These are phyloP conservation scores for Leptinotarsa lineolata DNA, from an alignment of 1,140 invertebrate genomes.

Conservation along the genomic window DNA sequence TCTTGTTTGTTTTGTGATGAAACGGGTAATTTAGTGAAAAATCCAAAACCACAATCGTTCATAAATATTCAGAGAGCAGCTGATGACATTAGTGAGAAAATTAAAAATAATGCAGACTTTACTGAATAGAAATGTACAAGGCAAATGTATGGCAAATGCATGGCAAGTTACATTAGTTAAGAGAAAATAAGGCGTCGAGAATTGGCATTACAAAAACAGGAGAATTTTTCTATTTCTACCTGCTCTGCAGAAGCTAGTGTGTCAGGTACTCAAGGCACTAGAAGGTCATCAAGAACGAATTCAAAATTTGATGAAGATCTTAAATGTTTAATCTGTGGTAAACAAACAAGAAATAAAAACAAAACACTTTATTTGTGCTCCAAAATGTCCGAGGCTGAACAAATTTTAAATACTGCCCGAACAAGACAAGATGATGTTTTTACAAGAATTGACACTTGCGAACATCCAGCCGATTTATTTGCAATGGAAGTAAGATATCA, in stretches of 20 bases:
- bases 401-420: constrained; percentile 26
- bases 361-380: constrained; percentile 15
- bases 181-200: too few species aligned
- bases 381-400: constrained; percentile 28
- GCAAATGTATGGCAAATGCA: constrained; percentile 32
- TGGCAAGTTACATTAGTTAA: constrained; percentile 13
- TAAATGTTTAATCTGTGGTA: constrained; percentile 24
- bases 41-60: constrained; percentile 23
- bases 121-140: constrained; percentile 10
- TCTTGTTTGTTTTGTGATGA: constrained; percentile 17
- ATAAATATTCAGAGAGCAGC: constrained; percentile 31
- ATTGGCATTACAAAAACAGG: constrained; percentile 16
- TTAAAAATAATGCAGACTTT: constrained; percentile 17
- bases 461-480: constrained; percentile 23
- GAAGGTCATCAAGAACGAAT: too few species aligned
- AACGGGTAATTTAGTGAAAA: constrained; percentile 1
- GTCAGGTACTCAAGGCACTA: too few species aligned
- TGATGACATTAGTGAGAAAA: constrained; percentile 28
- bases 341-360: constrained; percentile 19
- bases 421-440: constrained; percentile 28
- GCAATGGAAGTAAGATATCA: constrained; percentile 28
- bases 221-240: constrained; percentile 23
- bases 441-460: constrained; percentile 27
- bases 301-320: too few species aligned
- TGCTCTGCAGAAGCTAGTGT: not conserved